Base-by-base conservation (phyloP, 2,888 invertebrate genomes). In the Machimus atricapillus region DNA sequence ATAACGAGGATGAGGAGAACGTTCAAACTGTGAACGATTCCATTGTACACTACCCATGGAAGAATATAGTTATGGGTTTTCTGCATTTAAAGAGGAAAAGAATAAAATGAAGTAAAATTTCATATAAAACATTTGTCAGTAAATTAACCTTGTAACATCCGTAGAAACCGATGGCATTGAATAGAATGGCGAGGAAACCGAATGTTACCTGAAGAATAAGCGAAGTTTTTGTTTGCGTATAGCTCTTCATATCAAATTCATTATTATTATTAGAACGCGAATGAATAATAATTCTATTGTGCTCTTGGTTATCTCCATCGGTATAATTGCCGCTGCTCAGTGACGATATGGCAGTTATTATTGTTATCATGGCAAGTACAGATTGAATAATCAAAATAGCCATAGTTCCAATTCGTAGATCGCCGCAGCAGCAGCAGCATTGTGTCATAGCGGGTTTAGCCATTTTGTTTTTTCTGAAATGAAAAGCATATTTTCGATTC, bases 381-480 rank as follows among this genome's bases (percentile, higher is more conserved):
- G 66, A 23, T 27, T 23, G 19, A 9, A 66, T 19, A 12, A 66
- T 2, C 19, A 79, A 27, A 14, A 79, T 37, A 37, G 46, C 52
- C 23, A 79, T 46, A 14, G 9, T 31, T 9, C 79, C 79, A 27
- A 79, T 52, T 46, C 79, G 79, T 0, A 79, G 31, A 27, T 79
- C 79, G 31, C 79, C 79, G 79, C 52, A 79, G n/a, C 79, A 79
- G n/a, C 79, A 79, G 16, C 79, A 79, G 52, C 27, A 46, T 27
- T 79, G 46, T 31, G 27, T 79, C 23, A 79, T 19, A 34, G 52
- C 27, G 1, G 79, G 79, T 27, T 79, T 79, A 1, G 79, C 79
- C 79, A 79, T 79, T 19, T 78, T 78, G 79, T 16, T 79, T n/a
- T n/a, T 76, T 79, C 79, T 79, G 79, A 34, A 76, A 76, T 27